These are phyloP conservation scores for Acanthosepion lycidas DNA, from an alignment of 2,888 invertebrate species.

Conservation along the genomic window DNA sequence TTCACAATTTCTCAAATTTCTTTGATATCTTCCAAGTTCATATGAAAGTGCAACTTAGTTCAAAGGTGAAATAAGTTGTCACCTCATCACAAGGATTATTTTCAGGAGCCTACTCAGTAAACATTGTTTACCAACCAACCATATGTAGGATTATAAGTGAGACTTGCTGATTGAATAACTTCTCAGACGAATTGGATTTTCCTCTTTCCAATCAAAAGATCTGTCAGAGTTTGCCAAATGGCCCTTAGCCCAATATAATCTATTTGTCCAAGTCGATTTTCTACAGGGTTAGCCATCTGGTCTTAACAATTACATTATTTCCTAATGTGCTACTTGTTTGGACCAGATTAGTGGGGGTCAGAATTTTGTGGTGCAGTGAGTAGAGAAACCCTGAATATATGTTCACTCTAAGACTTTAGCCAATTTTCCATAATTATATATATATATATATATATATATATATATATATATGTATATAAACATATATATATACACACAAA, in stretches of 20 bases:
- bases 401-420: background rate
- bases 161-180: slow-evolving; percentile 20
- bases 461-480: background rate
- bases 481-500: no score
- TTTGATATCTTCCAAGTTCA: background rate
- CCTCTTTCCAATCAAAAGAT: background rate
- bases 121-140: background rate
- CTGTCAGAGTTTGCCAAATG: background rate
- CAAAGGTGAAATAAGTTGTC: background rate
- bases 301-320: background rate
- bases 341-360: background rate
- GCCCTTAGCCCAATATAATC: background rate
- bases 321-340: background rate
- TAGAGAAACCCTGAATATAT: background rate
- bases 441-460: background rate
- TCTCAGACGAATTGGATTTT: slow-evolving; percentile 21
- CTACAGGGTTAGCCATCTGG: background rate
- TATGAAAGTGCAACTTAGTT: background rate
- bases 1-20: background rate
- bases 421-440: background rate
- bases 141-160: background rate
- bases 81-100: background rate
- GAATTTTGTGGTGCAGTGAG: background rate
- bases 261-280: background rate
- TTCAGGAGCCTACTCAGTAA: background rate